A percentile compares a stretch with the other conserved stretches of the same genome.
These are phyloP conservation scores for Xenentodon cancila DNA, from an alignment of 2,797 vertebrate species.

Conservation along the genomic window DNA sequence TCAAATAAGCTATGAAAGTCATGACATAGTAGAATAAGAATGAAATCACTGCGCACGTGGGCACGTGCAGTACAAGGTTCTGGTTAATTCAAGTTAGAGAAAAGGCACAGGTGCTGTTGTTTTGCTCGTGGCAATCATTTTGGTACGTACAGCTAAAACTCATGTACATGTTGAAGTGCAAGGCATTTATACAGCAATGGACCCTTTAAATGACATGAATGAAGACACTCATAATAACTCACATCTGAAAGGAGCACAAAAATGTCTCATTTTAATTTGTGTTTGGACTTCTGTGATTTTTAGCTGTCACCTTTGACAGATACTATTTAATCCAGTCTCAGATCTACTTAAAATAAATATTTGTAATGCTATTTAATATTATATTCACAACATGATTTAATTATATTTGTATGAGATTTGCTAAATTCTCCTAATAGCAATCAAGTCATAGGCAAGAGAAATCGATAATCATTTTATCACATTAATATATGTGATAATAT, in stretches of 20 bases:
- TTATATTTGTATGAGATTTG: slow-evolving; percentile 34
- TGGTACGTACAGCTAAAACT: no score
- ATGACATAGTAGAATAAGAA: no score
- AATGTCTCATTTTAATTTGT: background rate
- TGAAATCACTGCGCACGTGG: no score
- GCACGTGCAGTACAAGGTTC: no score
- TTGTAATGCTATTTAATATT: slow-evolving; percentile 8
- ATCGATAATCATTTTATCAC: slow-evolving; percentile 91
- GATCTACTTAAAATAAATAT: slow-evolving; percentile 10
- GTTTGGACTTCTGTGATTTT: background rate
- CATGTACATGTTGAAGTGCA: no score
- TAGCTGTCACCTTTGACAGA: background rate
- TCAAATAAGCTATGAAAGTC: no score
- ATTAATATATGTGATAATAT: slow-evolving; percentile 90
- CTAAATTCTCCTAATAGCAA: slow-evolving; percentile 37
- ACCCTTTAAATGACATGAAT: background rate
- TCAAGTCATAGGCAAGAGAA: slow-evolving; percentile 57
- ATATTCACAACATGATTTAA: slow-evolving; percentile 1
- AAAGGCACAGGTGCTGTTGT: no score
- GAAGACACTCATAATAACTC: background rate
- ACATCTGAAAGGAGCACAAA: background rate
- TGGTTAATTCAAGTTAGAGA: no score
- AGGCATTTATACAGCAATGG: no score
- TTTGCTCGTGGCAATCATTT: no score
- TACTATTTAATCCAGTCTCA: background rate